Base-by-base conservation (phyloP, 1,140 invertebrate species). In the Drosophila burlai region DNA sequence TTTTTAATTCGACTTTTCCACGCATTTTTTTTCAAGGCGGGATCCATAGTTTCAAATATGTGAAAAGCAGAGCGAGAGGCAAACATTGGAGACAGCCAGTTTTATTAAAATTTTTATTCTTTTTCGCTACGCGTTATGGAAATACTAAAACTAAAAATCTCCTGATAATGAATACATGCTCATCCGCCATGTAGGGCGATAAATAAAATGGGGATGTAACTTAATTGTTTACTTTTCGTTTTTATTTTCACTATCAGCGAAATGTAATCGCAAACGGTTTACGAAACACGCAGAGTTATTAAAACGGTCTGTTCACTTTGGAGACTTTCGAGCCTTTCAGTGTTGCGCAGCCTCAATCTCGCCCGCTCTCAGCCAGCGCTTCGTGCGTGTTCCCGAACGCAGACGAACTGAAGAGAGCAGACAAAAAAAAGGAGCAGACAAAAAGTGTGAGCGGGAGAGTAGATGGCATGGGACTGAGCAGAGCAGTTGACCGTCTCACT, bases 291-390 rank as follows among this genome's bases (percentile, higher is more conserved):
- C 13, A 29, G 36, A 68, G 46, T 61, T 74, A 43, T 73, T 50
- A 49, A 71, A 71, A 60, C 67, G 40, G 67, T 74, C 65, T 59
- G 31, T 72, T 61, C 66, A 49, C 61, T 61, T 74, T 74, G 67
- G 43, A 71, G 66, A 59, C 40, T 74, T 71, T 74, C 34, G 31
- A 62, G 63, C 16, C 9, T 77, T 68, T 47, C 26, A 65, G 65
- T 68, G 66, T 68, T 66, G 63, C 40, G 63, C 55, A 21, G 50
- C 61, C 24, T 62, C 21, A 50, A 24, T 63, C 9, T 47, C 29
- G n/a, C 26, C 26, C 6, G 29, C 42, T 46, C 29, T 29, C 47
- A 46, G 43, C 18, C 43, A 46, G 43, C 10, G 11, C 18, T 46
- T 46, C 43, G 43, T 46, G 9, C 42, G 18, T 13, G 21, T 46